A percentile compares a stretch with the other conserved stretches of the same genome.
phyloP scores from a whole-genome alignment of 2,113 vertebrate species.

The Dascyllus trimaculatus region DNA sequence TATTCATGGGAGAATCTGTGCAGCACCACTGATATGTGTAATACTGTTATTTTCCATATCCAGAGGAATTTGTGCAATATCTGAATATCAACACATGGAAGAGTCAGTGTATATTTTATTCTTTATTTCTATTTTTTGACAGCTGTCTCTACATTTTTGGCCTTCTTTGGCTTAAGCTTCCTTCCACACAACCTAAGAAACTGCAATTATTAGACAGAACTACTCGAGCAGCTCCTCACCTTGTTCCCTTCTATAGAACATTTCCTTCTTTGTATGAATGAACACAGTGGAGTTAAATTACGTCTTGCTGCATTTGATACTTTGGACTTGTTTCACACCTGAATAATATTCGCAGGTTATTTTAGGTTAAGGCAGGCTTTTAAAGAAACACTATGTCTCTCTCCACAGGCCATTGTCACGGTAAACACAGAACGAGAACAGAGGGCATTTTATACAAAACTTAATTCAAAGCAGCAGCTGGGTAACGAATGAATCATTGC shows the following conservation, averaged over 20 bases:
- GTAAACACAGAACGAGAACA: conserved; percentile 24
- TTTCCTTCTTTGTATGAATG: background rate
- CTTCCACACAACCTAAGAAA: too few species aligned
- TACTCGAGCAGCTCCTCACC: too few species aligned
- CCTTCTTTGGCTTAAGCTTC: too few species aligned
- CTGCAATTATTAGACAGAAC: too few species aligned
- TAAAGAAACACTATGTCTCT: background rate
- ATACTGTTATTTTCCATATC: too few species aligned
- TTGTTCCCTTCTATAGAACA: background rate
- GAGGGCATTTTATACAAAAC: conserved; percentile 27
- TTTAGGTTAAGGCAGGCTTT: conserved; percentile 8
- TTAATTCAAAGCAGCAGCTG: conserved; percentile 54
- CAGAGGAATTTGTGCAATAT: too few species aligned
- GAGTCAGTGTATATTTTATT: too few species aligned
- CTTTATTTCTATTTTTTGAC: too few species aligned
- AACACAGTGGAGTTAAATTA: conserved; percentile 20
- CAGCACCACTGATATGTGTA: too few species aligned
- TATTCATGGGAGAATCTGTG: too few species aligned
- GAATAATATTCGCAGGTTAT: conserved; percentile 5
- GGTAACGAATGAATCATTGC: conserved; percentile 21
- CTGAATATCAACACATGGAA: too few species aligned
- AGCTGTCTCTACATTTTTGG: too few species aligned
- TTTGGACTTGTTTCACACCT: conserved; percentile 8
- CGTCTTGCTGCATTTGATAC: conserved; percentile 13
- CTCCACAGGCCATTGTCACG: conserved; percentile 11